Conservation (phyloP, 2,113 vertebrate species). For the Glaucomys volans region DNA sequence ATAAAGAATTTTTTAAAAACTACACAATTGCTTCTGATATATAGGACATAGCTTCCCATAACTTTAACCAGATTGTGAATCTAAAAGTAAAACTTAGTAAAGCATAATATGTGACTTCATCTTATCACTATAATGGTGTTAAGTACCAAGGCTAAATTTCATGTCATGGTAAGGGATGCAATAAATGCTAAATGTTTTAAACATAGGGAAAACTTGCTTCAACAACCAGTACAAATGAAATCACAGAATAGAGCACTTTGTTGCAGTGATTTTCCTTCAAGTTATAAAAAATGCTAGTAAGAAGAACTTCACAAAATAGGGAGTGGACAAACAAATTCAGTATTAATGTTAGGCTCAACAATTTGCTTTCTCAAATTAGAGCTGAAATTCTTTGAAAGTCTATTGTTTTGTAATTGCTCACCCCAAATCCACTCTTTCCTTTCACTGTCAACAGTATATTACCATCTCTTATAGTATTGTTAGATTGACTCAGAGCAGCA, state of each 20-base stretch:
- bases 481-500: too few relatives aligned
- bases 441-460: too few relatives aligned
- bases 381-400: too few relatives aligned
- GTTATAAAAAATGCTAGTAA: not conserved
- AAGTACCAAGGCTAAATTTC: not conserved
- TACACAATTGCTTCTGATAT: not conserved
- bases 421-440: too few relatives aligned
- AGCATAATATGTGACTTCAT: not conserved
- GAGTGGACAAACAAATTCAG: too few relatives aligned
- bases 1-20: too few relatives aligned
- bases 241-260: not conserved
- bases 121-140: too few relatives aligned
- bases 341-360: not conserved
- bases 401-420: too few relatives aligned
- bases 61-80: not conserved
- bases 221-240: not conserved
- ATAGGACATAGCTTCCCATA: not conserved
- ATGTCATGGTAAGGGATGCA: too few relatives aligned
- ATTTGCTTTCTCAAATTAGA: too few relatives aligned
- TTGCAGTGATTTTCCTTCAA: not conserved
- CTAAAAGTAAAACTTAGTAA: not conserved
- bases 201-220: not conserved
- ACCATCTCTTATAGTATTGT: too few relatives aligned
- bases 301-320: not conserved
- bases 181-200: not conserved